Conservation (phyloP, 2,113 vertebrate genomes). For the Diadophis punctatus region DNA sequence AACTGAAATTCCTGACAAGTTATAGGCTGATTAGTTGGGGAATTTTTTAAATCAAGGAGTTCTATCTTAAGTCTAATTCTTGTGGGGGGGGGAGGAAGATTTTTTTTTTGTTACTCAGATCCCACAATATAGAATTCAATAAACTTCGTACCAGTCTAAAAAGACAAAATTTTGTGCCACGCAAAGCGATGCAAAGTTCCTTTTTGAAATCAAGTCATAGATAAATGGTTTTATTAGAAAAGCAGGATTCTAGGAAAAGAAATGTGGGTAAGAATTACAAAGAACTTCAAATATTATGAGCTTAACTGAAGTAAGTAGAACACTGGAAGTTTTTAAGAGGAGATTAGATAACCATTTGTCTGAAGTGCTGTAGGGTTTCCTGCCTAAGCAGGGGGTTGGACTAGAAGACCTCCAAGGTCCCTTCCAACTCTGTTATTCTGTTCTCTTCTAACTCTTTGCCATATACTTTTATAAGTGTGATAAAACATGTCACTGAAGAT, state of each 20-base stretch:
- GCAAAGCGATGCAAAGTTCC: background rate
- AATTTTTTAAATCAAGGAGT: background rate
- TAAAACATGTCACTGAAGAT: background rate
- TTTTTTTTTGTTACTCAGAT: background rate
- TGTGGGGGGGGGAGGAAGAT: accelerated
- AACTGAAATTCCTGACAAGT: background rate
- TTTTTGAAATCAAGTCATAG: background rate
- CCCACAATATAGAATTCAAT: background rate
- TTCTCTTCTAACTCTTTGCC: background rate
- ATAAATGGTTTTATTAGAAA: background rate
- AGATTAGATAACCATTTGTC: no score
- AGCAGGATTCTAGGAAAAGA: background rate
- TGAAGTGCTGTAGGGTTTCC: no score
- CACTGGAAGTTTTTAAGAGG: no score
- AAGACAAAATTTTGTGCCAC: background rate
- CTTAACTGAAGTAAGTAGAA: background rate
- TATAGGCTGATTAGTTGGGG: background rate
- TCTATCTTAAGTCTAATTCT: background rate
- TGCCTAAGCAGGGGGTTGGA: no score
- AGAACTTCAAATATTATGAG: background rate
- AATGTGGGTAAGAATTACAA: background rate
- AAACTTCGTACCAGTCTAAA: background rate
- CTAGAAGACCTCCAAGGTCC: no score
- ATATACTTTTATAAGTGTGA: background rate
- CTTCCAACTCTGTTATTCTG: no score